Evolutionary conservation across 2,888 invertebrate species (phyloP).

Genomic region (Artemia sinica): DNA sequence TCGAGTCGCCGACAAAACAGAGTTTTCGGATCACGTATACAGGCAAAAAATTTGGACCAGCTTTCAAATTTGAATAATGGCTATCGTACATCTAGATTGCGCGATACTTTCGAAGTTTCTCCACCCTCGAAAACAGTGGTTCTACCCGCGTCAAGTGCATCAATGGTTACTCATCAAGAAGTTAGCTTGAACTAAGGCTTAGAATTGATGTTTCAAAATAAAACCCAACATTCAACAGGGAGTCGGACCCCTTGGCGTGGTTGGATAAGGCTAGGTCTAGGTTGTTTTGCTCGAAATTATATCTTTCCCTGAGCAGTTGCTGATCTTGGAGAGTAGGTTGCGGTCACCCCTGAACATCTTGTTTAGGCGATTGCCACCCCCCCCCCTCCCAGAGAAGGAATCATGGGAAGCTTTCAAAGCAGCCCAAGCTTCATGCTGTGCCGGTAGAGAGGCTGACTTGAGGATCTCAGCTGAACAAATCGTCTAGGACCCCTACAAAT

Average conservation of each 20-base stretch:
- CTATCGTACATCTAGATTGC: too few species aligned
- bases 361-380: background rate
- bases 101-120: too few species aligned
- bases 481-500: background rate
- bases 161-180: background rate
- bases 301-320: background rate
- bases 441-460: background rate
- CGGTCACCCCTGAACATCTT: background rate
- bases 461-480: background rate
- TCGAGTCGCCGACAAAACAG: too few species aligned
- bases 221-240: background rate
- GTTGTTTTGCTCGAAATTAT: background rate
- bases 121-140: background rate
- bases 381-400: too few species aligned
- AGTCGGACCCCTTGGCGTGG: background rate
- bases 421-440: background rate
- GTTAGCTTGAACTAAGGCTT: background rate
- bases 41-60: too few species aligned
- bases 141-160: background rate
- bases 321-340: background rate
- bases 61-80: too few species aligned
- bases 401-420: background rate
- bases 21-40: too few species aligned
- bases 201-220: background rate
- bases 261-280: background rate